Percentiles rank a stretch among this genome's conserved stretches.
These are phyloP conservation scores for Gobio occitaniae DNA, from an alignment of 2,797 vertebrate genomes.

Conservation along the genomic window DNA sequence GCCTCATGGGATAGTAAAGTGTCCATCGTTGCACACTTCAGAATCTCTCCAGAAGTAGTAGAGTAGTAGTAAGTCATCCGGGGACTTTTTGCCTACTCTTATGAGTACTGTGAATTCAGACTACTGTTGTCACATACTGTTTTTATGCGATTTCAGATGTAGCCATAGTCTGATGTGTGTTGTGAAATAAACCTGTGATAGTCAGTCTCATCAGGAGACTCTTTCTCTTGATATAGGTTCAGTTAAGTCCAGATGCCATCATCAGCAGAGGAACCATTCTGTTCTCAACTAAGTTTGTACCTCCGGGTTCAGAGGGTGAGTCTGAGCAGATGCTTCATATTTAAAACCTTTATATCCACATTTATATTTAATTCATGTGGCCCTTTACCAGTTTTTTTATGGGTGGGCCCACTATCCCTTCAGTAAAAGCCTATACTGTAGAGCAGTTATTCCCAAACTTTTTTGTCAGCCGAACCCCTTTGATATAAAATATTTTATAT, in stretches of 20 bases:
- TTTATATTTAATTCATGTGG: background rate
- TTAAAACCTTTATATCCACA: background rate
- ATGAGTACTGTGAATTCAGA: too few relatives aligned
- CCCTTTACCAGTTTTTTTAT: background rate
- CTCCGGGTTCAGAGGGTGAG: constrained; percentile 82
- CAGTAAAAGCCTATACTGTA: background rate
- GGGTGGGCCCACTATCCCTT: background rate
- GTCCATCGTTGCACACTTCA: too few relatives aligned
- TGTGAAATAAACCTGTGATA: constrained; percentile 3
- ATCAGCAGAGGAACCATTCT: constrained; percentile 83
- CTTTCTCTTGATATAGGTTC: constrained; percentile 71
- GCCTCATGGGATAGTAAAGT: too few relatives aligned
- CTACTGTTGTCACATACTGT: too few relatives aligned
- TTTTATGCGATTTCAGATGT: too few relatives aligned
- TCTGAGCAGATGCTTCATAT: background rate
- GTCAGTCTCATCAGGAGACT: background rate
- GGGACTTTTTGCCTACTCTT: too few relatives aligned
- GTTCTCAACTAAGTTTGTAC: constrained; percentile 88
- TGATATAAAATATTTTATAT: background rate
- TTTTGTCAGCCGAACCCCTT: background rate
- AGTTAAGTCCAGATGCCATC: constrained; percentile 78
- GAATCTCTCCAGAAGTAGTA: too few relatives aligned
- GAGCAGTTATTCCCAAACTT: background rate
- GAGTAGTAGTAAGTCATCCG: too few relatives aligned
- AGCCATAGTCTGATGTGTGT: background rate